Evolutionary conservation across 53 echinoderm and acorn worm genomes (phyloP).

Genomic region (Actinopyga echinites): DNA sequence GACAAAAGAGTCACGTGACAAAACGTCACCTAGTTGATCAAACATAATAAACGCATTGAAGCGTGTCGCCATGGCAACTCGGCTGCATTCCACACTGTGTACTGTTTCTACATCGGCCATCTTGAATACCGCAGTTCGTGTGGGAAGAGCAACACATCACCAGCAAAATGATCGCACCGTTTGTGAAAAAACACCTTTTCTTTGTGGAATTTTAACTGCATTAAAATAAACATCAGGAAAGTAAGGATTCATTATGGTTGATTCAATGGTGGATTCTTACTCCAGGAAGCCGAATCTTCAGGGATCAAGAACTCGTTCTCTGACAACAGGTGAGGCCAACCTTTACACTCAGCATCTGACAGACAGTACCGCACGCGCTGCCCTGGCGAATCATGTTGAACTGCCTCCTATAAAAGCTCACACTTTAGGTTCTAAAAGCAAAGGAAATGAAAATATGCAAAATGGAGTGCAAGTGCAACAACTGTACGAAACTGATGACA

Average conservation of each 20-base stretch:
- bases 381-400: slow-evolving; percentile 82
- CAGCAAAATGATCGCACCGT: no score
- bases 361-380: slow-evolving; percentile 69
- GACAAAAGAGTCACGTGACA: no score
- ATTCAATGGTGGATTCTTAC: slow-evolving; percentile 95
- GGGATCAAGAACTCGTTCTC: slow-evolving; percentile 88
- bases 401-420: slow-evolving; percentile 97
- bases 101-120: slow-evolving; percentile 63
- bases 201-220: no score
- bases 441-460: slow-evolving; percentile 79
- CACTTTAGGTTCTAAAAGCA: slow-evolving; percentile 76
- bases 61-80: slow-evolving; percentile 87
- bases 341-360: slow-evolving; percentile 78
- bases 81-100: slow-evolving; percentile 91
- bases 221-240: no score
- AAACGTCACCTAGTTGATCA: no score
- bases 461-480: slow-evolving; percentile 93
- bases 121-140: slow-evolving; percentile 50
- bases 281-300: slow-evolving; percentile 96
- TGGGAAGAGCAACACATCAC: not conserved
- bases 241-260: slow-evolving; percentile 65
- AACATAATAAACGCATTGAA: slow-evolving; percentile 41
- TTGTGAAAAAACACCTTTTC: no score
- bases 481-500: slow-evolving; percentile 96
- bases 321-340: slow-evolving; percentile 79